These are phyloP conservation scores for Charadrius vociferus DNA, from an alignment of 2,113 vertebrate genomes.

Conservation along the genomic window DNA sequence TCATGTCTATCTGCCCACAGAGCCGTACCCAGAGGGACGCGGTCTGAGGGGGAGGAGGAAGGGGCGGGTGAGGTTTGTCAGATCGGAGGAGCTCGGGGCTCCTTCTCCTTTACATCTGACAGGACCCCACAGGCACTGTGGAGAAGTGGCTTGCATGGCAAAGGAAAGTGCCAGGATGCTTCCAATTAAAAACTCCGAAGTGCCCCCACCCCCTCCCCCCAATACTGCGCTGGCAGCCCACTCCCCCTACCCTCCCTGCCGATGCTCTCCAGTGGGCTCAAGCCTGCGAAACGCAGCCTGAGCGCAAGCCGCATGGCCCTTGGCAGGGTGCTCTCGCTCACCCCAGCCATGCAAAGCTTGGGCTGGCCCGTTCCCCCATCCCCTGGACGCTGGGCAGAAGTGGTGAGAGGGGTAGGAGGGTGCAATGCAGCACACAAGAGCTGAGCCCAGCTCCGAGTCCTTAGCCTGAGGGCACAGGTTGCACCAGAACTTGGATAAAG, in stretches of 20 bases:
- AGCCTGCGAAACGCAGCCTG: not conserved
- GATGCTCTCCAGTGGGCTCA: not conserved
- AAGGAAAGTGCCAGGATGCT: slow-evolving; percentile 39
- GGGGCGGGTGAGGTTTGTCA: slow-evolving; percentile 44
- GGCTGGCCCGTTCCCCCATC: not conserved
- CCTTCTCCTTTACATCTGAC: slow-evolving; percentile 40
- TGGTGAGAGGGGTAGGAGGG: not conserved
- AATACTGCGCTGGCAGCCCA: not conserved
- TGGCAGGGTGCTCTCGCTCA: not conserved
- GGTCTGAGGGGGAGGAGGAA: slow-evolving; percentile 42
- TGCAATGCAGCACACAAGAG: not conserved
- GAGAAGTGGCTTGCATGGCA: not conserved
- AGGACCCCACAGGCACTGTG: slow-evolving; percentile 35
- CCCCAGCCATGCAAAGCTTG: not conserved
- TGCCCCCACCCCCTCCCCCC: not conserved
- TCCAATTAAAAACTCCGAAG: not conserved
- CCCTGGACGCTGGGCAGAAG: not conserved
- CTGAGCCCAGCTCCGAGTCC: not conserved
- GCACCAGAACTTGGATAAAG: not conserved
- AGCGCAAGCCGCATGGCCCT: not conserved
- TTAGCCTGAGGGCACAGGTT: not conserved
- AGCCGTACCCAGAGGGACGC: not conserved
- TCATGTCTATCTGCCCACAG: slow-evolving; percentile 57
- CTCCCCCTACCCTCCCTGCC: not conserved
- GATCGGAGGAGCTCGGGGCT: slow-evolving; percentile 5